Base-by-base conservation (phyloP, 1,140 invertebrate species). In the Hydropsyche tenuis region DNA sequence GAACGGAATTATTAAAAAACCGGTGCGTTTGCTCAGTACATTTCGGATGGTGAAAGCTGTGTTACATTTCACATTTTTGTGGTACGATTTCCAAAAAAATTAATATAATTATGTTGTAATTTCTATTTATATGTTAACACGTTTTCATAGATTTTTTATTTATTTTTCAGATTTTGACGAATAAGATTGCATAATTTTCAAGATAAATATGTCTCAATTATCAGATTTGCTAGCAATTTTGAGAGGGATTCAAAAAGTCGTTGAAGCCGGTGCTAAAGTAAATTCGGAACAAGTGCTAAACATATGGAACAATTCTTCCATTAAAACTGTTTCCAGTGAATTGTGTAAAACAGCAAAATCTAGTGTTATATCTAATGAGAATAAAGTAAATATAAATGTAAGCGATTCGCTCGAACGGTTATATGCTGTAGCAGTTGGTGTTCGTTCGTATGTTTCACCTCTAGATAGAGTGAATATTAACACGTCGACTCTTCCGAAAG, bases 151-250 rank as follows among this genome's bases (percentile, higher is more conserved):
- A 37, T 4, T 37, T 37, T 9, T 4, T 37, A 37, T 37, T 37
- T 37, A 37, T 37, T 37, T 37, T 37, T 37, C 30, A 37, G 9
- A 37, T 37, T 37, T 37, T 3, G 30, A 37, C 5, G 12, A 43
- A 43, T 43, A 43, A 6, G 5, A 6, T 43, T 43, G 30, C 23
- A 63, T 63, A 63, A 63, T 14, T 20, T 63, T 6, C n/a, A n/a
- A n/a, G n/a, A 22, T 18, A 42, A 22, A 65, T 11, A 89, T 89
- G 88, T 87, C 87, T 56, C 83, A 85, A 75, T 79, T 83, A 78
- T 86, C 86, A 79, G 90, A 92, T 80, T 71, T 89, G 45, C 79
- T 87, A 69, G 86, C 86, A 43, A 80, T 92, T 73, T 79, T 91
- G 74, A 86, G 86, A 77, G 90, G 90, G 22, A 77, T 90, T 69